Base-by-base conservation (phyloP, 2,113 vertebrate genomes). In the Papio anubis region DNA sequence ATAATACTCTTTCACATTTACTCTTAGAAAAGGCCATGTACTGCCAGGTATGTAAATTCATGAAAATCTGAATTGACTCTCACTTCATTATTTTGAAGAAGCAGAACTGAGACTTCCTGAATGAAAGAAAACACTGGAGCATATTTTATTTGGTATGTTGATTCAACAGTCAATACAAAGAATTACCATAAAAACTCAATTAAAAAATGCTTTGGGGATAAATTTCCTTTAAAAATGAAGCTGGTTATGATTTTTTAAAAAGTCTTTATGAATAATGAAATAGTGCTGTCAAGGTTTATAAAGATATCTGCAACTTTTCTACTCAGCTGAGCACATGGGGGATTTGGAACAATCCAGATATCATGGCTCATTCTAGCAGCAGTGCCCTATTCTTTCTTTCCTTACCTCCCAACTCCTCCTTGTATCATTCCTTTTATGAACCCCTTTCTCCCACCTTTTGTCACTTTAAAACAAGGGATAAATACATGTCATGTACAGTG, bases 101-200 rank as follows among this genome's bases (percentile, higher is more conserved):
- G 59, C 79, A 45, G n/a, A 38, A 55, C 5, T 55, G 38, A 92
- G 32, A 66, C 16, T 64, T 32, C 8, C 43, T 38, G 80, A 96
- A 40, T 10, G 52, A 45, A 83, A 78, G 50, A n/a, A 52, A 88
- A 61, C 87, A 61, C 78, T 40, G 8, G 25, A 91, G 20, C 16
- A 57, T 0, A 35, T 80, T 90, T 94, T 94, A 79, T 82, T 27
- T 48, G 72, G 30, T 89, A 72, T 32, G 80, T 43, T 98, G 93
- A 96, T 50, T 96, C 90, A 92, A 92, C 18, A 93, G 38, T 79
- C 57, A 90, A 40, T 45, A 75, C 72, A 96, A 64, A 93, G 38
- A 95, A 87, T 90, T 96, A 92, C 50, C 96, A 94, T 92, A 83
- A 92, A 97, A 92, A 96, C 61, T 93, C 68, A 97, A 97, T 96